phyloP scores from a whole-genome alignment of 2,888 invertebrate species.

The Entomobrya multifasciata region DNA sequence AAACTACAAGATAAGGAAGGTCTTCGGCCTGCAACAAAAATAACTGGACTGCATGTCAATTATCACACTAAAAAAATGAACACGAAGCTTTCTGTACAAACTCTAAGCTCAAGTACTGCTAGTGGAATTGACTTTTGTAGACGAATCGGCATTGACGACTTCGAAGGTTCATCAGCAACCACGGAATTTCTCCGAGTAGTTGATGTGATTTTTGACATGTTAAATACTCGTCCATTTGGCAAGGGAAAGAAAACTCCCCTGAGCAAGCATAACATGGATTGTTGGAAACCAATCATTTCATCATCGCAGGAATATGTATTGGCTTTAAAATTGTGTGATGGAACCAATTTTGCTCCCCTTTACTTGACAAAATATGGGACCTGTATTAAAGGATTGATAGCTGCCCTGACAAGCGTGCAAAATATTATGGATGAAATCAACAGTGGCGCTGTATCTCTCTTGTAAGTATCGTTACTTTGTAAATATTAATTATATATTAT shows the following conservation, averaged over 20 bases:
- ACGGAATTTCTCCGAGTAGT: not conserved
- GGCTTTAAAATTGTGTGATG: no score
- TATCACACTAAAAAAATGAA: conserved; percentile 23
- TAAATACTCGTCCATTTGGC: not conserved
- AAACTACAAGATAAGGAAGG: not conserved
- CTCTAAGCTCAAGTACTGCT: not conserved
- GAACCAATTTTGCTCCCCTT: not conserved
- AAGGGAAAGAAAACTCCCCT: not conserved
- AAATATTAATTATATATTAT: no score
- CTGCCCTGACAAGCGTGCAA: not conserved
- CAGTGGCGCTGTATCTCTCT: no score
- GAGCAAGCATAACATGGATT: not conserved
- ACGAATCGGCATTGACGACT: not conserved
- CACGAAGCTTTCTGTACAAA: not conserved
- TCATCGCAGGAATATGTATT: not conserved
- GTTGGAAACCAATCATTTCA: not conserved
- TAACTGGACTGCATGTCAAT: not conserved
- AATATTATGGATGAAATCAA: no score
- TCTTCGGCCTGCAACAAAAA: not conserved
- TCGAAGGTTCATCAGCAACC: not conserved
- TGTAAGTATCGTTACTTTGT: no score
- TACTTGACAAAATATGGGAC: not conserved
- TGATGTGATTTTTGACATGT: not conserved
- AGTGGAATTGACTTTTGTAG: not conserved
- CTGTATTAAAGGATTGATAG: not conserved